Evolutionary conservation across 2,797 vertebrate species (phyloP).

Genomic region (Sebastolobus altivelis): DNA sequence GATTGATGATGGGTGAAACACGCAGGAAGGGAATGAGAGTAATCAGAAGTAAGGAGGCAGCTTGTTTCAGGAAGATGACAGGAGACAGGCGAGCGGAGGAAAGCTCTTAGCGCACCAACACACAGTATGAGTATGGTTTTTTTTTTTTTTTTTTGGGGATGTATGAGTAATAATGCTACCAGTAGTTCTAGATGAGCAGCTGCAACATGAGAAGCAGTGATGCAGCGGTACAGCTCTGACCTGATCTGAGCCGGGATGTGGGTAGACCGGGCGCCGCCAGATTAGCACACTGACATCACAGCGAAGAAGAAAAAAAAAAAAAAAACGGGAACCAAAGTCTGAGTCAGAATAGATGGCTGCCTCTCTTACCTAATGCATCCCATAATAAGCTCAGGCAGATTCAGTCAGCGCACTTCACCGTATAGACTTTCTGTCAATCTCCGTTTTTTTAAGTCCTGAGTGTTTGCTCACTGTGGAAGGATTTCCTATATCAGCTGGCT

Average conservation of each 20-base stretch:
- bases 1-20: constrained; percentile 68
- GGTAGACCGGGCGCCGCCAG: constrained; percentile 64
- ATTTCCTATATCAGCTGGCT: background rate
- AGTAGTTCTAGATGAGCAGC: constrained; percentile 64
- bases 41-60: constrained; percentile 69
- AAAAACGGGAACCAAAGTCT: constrained; percentile 25
- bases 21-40: constrained; percentile 64
- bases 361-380: constrained; percentile 37
- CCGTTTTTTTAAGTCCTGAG: constrained; percentile 1
- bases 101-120: constrained; percentile 65
- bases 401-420: background rate
- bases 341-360: constrained; percentile 51
- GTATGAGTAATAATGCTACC: constrained; percentile 69
- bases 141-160: constrained; percentile 17
- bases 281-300: constrained; percentile 64
- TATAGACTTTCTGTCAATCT: constrained; percentile 6
- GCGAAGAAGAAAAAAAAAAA: constrained; percentile 19
- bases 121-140: constrained; percentile 50
- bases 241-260: constrained; percentile 65
- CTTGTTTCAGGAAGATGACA: constrained; percentile 65
- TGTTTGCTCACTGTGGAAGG: constrained; percentile 3
- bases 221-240: constrained; percentile 62
- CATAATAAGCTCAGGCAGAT: constrained; percentile 20
- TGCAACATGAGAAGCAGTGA: constrained; percentile 75
- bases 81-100: constrained; percentile 58